Percentiles rank a stretch among this genome's conserved stretches.
These are phyloP conservation scores for Hirtodrosophila histrioides DNA, from an alignment of 2,888 invertebrate species.

Conservation along the genomic window DNA sequence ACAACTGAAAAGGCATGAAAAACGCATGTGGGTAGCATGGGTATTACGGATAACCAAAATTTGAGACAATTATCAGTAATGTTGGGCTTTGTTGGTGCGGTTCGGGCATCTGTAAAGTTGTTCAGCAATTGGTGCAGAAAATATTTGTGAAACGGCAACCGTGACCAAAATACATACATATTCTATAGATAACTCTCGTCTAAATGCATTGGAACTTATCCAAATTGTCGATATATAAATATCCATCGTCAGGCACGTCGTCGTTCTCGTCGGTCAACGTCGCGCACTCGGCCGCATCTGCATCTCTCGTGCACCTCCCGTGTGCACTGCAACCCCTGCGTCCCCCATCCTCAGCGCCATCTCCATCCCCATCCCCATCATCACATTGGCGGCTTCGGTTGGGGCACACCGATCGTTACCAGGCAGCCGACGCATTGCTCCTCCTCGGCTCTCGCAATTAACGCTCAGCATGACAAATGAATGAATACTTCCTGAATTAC, in stretches of 20 bases:
- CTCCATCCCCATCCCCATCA: conserved; percentile 3
- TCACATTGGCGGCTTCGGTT: conserved; percentile 6
- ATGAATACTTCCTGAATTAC: conserved; percentile 77
- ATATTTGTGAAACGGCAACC: conserved; percentile 71
- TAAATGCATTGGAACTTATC: conserved; percentile 84
- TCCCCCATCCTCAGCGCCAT: conserved; percentile 5
- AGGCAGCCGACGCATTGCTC: conserved; percentile 37
- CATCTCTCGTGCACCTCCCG: conserved; percentile 60
- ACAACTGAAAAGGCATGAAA: conserved; percentile 1
- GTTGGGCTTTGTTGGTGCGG: conserved; percentile 5
- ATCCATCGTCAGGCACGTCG: conserved; percentile 70
- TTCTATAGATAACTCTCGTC: conserved; percentile 78
- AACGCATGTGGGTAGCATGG: too few relatives aligned
- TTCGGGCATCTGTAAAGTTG: background rate
- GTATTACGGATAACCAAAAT: too few relatives aligned
- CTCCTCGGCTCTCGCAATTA: conserved; percentile 38
- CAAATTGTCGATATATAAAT: conserved; percentile 83
- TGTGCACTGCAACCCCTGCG: conserved; percentile 31
- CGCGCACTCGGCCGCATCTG: conserved; percentile 60
- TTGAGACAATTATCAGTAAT: too few relatives aligned
- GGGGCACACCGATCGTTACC: conserved; percentile 19
- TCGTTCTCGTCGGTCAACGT: conserved; percentile 59
- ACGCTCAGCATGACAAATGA: conserved; percentile 65
- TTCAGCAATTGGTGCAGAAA: conserved; percentile 66
- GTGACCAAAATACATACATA: conserved; percentile 74